Percentiles rank a stretch among this genome's conserved stretches.
These are phyloP conservation scores for Psittacula cyanocephala DNA, from an alignment of 2,113 vertebrate species.

Conservation along the genomic window DNA sequence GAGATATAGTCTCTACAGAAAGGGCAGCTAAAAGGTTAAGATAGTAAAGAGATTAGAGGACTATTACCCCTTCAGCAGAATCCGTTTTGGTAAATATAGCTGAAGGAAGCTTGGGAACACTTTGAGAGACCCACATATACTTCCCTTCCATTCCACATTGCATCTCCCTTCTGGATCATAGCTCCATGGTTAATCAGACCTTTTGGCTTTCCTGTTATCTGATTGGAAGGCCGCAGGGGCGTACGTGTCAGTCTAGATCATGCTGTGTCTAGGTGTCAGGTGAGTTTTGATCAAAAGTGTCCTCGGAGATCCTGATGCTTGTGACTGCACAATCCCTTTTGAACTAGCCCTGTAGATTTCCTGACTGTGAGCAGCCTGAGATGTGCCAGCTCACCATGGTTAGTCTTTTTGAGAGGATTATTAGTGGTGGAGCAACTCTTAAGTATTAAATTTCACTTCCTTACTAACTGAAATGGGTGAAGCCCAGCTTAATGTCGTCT, in stretches of 20 bases:
- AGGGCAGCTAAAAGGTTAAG: constrained; percentile 51
- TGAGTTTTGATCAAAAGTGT: neutral
- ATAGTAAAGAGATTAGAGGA: constrained; percentile 36
- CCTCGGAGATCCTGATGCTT: neutral
- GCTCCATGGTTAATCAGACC: neutral
- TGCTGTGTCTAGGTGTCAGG: neutral
- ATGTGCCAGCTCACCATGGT: neutral
- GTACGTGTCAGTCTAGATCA: neutral
- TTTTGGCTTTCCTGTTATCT: neutral
- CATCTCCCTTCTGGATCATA: neutral
- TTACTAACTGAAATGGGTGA: neutral
- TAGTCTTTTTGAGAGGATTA: neutral
- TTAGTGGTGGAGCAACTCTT: neutral
- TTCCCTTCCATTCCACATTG: neutral
- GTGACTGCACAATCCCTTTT: neutral
- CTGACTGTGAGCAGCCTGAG: neutral
- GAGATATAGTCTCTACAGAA: neutral
- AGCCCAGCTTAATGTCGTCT: neutral
- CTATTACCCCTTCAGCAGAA: constrained; percentile 6
- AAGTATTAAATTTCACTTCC: neutral
- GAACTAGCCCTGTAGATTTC: neutral
- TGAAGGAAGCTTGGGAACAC: neutral
- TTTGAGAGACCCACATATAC: neutral
- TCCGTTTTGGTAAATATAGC: constrained; percentile 29
- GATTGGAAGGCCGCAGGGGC: neutral